Conservation (phyloP, 2,113 vertebrate species). For the Alethe diademata region DNA sequence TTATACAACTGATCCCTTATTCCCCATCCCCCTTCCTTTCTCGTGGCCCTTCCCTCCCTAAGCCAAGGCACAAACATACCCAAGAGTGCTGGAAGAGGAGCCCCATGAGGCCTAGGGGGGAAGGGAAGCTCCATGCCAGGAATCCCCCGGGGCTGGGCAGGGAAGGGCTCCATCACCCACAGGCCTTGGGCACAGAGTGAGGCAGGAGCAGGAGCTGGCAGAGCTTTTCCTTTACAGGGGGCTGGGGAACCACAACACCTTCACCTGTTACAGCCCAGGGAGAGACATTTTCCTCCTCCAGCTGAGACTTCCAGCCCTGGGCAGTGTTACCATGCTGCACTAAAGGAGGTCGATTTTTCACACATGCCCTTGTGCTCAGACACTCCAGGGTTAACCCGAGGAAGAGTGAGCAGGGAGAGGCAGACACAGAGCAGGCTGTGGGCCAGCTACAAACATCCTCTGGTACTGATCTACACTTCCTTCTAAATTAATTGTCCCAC, state of each 20-base stretch:
- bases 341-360: not conserved
- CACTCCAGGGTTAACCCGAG: not conserved
- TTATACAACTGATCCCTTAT: not conserved
- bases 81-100: not conserved
- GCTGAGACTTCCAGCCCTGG: not conserved
- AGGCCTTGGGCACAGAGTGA: no score
- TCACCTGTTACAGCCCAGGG: rapidly evolving
- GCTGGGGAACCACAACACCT: not conserved
- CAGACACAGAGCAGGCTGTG: not conserved
- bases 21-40: no score
- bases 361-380: not conserved
- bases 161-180: not conserved
- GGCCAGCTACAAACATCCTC: not conserved
- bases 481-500: not conserved
- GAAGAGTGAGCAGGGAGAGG: not conserved
- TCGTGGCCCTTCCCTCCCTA: not conserved
- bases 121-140: not conserved
- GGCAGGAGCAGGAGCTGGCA: not conserved
- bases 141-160: not conserved
- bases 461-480: not conserved
- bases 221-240: not conserved
- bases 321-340: not conserved
- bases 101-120: not conserved
- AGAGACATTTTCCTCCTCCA: not conserved
- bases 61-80: not conserved